Evolutionary conservation across 2,888 invertebrate species (phyloP).

Genomic region (Pantelozetes paolii): DNA sequence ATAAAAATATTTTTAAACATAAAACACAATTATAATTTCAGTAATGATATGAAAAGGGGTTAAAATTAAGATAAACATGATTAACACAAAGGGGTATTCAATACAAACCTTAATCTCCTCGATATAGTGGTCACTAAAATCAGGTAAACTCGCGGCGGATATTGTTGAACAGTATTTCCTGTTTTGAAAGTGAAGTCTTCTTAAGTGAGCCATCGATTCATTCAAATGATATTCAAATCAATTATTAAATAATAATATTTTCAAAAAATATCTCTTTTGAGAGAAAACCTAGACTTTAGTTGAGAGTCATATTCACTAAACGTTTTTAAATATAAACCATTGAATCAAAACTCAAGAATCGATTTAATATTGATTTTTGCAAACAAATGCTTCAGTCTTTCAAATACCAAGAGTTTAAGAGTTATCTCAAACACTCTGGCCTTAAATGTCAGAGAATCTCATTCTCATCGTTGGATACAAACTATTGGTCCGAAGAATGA

Average conservation of each 20-base stretch:
- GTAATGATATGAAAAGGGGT: too few relatives aligned
- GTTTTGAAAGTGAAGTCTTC: constrained; percentile 47
- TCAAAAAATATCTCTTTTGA: too few relatives aligned
- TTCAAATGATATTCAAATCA: not conserved
- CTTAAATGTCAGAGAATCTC: not conserved
- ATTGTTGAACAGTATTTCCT: constrained; percentile 49
- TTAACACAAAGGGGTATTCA: too few relatives aligned
- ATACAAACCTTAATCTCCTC: constrained; percentile 48
- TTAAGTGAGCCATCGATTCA: constrained; percentile 43
- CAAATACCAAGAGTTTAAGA: not conserved
- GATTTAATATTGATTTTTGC: not conserved
- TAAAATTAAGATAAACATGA: too few relatives aligned
- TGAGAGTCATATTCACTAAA: too few relatives aligned
- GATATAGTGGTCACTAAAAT: constrained; percentile 48
- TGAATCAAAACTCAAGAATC: not conserved
- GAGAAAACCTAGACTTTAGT: too few relatives aligned
- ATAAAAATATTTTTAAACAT: too few relatives aligned
- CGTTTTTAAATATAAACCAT: too few relatives aligned
- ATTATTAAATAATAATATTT: too few relatives aligned
- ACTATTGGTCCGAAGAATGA: not conserved
- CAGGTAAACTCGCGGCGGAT: constrained; percentile 48
- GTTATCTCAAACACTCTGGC: not conserved
- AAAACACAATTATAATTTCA: too few relatives aligned
- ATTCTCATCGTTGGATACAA: not conserved
- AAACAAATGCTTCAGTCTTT: not conserved